phyloP scores from a whole-genome alignment of 1,140 invertebrate genomes.

The Calliphora vicina region DNA sequence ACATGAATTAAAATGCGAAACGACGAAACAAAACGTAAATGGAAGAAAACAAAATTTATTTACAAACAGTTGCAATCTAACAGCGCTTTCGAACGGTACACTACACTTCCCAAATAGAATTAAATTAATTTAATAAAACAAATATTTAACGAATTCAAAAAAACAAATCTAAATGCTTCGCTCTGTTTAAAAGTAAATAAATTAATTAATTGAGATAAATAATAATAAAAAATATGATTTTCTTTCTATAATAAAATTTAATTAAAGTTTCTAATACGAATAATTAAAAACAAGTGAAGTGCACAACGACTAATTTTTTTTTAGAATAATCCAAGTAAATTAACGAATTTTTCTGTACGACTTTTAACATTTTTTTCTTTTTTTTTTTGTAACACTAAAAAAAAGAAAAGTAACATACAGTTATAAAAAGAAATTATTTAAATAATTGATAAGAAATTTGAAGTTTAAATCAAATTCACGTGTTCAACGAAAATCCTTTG shows the following conservation, averaged over 20 bases:
- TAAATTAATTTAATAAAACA: not conserved
- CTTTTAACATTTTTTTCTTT: not conserved
- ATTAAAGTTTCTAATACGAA: not conserved
- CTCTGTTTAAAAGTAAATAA: conserved; percentile 2
- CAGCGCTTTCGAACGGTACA: conserved; percentile 7
- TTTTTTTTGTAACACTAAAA: not conserved
- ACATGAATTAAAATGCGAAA: not conserved
- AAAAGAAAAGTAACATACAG: conserved; percentile 8
- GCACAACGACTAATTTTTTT: conserved; percentile 2
- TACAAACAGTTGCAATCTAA: conserved; percentile 16
- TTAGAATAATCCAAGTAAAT: not conserved
- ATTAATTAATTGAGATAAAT: not conserved
- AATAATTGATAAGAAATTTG: not conserved
- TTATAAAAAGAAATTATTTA: not conserved
- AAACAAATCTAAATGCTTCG: not conserved
- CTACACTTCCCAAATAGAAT: not conserved
- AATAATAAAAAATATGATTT: not conserved
- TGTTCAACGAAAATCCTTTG: not conserved
- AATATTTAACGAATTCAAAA: not conserved
- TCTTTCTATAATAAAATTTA: not conserved
- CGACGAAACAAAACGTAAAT: not conserved
- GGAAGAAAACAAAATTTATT: conserved; percentile 10
- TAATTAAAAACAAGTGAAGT: not conserved
- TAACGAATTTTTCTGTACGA: not conserved
- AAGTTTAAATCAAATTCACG: not conserved